phyloP scores from a whole-genome alignment of 2,113 vertebrate species.

The Ciconia boyciana region DNA sequence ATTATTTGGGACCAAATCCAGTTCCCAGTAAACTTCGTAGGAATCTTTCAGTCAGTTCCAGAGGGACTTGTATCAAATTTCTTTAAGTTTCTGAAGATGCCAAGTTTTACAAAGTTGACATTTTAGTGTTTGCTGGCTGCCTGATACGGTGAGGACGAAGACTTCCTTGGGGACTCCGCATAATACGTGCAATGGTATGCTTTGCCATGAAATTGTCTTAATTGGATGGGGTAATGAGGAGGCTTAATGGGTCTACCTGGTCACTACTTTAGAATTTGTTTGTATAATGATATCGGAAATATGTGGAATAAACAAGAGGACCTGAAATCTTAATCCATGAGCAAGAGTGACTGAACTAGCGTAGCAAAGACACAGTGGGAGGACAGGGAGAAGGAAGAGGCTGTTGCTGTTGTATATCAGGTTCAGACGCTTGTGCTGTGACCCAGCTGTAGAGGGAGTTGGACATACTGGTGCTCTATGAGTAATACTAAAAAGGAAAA shows the following conservation, averaged over 20 bases:
- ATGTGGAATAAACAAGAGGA: not conserved
- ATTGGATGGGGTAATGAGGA: not conserved
- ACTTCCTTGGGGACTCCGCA: not conserved
- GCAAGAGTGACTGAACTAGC: not conserved
- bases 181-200: not conserved
- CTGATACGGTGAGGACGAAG: not conserved
- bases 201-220: not conserved
- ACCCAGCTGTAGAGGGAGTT: not conserved
- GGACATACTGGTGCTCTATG: not conserved
- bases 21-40: not conserved
- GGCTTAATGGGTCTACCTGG: not conserved
- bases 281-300: not conserved
- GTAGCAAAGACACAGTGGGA: fast-evolving
- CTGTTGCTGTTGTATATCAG: not conserved
- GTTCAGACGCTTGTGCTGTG: not conserved
- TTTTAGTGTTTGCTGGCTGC: not conserved
- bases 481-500: not conserved
- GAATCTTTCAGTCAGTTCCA: not conserved
- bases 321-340: not conserved
- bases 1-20: slow-evolving; percentile 22
- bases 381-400: not conserved
- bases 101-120: not conserved
- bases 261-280: not conserved
- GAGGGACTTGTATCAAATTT: not conserved
- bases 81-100: not conserved